Percentiles rank a stretch among this genome's conserved stretches.
phyloP scores from a whole-genome alignment of 2,888 invertebrate species.

The Molorchus minor region DNA sequence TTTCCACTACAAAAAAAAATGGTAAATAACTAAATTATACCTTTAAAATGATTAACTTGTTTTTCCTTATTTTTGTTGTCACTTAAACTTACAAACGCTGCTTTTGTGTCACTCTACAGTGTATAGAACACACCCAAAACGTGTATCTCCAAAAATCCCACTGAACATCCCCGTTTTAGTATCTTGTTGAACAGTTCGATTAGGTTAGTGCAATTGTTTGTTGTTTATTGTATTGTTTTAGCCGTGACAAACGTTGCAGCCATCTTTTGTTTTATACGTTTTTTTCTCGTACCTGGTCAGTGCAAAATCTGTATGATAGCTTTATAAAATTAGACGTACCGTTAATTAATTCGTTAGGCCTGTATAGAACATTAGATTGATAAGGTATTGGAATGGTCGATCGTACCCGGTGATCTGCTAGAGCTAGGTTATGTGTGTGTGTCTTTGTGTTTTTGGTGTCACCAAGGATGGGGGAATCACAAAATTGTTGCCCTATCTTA shows the following conservation, averaged over 20 bases:
- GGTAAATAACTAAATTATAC: too few relatives aligned
- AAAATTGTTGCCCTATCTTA: background rate
- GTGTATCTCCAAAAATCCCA: too few relatives aligned
- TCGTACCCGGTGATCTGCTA: conserved; percentile 6
- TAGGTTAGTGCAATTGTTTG: conserved; percentile 33
- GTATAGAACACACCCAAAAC: too few relatives aligned
- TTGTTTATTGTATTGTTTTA: conserved; percentile 26
- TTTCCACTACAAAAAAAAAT: too few relatives aligned
- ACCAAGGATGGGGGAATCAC: background rate
- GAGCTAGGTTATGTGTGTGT: background rate
- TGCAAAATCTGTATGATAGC: conserved; percentile 32
- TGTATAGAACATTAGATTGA: conserved; percentile 4
- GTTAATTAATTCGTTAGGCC: conserved; percentile 4
- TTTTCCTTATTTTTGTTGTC: too few relatives aligned
- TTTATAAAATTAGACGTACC: conserved; percentile 13
- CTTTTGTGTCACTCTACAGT: too few relatives aligned
- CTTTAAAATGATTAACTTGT: too few relatives aligned
- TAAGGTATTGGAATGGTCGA: background rate
- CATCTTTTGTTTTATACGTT: conserved; percentile 17
- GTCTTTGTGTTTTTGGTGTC: background rate
- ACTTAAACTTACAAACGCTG: too few relatives aligned
- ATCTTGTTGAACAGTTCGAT: conserved; percentile 14
- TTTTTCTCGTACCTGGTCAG: conserved; percentile 33
- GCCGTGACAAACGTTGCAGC: conserved; percentile 17
- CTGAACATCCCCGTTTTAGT: conserved; percentile 6